phyloP scores from a whole-genome alignment of 1,140 invertebrate genomes.

The Andrena cerasifolii region DNA sequence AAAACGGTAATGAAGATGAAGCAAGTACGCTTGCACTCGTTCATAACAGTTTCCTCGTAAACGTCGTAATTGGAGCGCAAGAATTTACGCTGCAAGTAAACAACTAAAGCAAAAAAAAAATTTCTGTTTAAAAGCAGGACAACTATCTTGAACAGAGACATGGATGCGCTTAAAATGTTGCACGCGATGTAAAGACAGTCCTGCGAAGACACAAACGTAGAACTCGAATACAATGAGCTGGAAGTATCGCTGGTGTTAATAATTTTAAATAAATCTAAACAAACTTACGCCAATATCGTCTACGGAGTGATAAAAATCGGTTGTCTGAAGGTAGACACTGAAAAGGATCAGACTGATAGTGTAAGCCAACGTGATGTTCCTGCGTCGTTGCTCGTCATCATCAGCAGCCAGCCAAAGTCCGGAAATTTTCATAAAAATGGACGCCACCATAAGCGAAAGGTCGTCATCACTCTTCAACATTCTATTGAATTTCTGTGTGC shows the following conservation, averaged over 20 bases:
- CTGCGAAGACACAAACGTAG: conserved; percentile 30
- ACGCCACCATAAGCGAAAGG: conserved; percentile 37
- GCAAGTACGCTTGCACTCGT: conserved; percentile 32
- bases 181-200: conserved; percentile 37
- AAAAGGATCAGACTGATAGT: conserved; percentile 2
- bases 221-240: background rate
- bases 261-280: too few species aligned
- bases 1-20: conserved; percentile 48
- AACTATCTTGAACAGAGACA: conserved; percentile 49
- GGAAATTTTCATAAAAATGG: conserved; percentile 53
- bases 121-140: conserved; percentile 20
- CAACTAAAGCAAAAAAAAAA: conserved; percentile 41
- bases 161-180: conserved; percentile 33
- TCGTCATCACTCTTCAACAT: background rate
- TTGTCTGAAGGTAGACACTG: background rate
- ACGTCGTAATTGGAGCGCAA: conserved; percentile 46
- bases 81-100: conserved; percentile 48
- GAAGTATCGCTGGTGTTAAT: too few species aligned
- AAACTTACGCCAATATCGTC: conserved; percentile 31
- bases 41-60: conserved; percentile 34
- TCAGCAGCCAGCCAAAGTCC: conserved; percentile 50
- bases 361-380: conserved; percentile 14
- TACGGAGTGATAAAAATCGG: conserved; percentile 41
- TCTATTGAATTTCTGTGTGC: background rate
- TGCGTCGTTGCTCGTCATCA: background rate